phyloP scores from a whole-genome alignment of 2,888 invertebrate genomes.

The Cerastoderma edule region DNA sequence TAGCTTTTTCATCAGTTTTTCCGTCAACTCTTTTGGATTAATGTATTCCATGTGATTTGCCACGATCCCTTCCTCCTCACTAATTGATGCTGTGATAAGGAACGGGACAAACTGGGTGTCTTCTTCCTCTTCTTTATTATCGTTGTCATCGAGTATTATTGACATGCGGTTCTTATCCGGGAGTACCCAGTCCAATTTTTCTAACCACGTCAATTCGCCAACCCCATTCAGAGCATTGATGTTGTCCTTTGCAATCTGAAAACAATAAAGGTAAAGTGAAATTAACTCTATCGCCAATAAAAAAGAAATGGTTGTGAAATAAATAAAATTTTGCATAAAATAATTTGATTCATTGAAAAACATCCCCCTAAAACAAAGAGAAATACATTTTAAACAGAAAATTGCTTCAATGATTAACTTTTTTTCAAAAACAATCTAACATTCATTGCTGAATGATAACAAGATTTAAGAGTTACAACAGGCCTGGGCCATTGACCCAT shows the following conservation, averaged over 20 bases:
- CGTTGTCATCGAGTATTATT: constrained; percentile 61
- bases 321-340: too few relatives aligned
- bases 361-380: too few relatives aligned
- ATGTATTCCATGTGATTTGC: constrained; percentile 52
- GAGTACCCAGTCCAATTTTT: constrained; percentile 70
- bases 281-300: neutral
- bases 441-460: too few relatives aligned
- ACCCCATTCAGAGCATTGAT: constrained; percentile 66
- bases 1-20: constrained; percentile 58
- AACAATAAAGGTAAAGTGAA: constrained; percentile 4
- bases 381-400: too few relatives aligned
- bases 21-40: constrained; percentile 62
- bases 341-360: too few relatives aligned
- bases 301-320: too few relatives aligned
- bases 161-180: constrained; percentile 51
- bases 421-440: too few relatives aligned
- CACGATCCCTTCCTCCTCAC: constrained; percentile 1
- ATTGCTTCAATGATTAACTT: too few relatives aligned
- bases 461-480: too few relatives aligned
- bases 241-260: constrained; percentile 72
- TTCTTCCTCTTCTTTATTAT: constrained; percentile 30
- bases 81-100: constrained; percentile 27
- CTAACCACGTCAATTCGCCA: constrained; percentile 54
- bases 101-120: constrained; percentile 64
- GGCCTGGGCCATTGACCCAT: too few relatives aligned